These are phyloP conservation scores for Drosophila diplacantha DNA, from an alignment of 2,888 invertebrate species.

Conservation along the genomic window DNA sequence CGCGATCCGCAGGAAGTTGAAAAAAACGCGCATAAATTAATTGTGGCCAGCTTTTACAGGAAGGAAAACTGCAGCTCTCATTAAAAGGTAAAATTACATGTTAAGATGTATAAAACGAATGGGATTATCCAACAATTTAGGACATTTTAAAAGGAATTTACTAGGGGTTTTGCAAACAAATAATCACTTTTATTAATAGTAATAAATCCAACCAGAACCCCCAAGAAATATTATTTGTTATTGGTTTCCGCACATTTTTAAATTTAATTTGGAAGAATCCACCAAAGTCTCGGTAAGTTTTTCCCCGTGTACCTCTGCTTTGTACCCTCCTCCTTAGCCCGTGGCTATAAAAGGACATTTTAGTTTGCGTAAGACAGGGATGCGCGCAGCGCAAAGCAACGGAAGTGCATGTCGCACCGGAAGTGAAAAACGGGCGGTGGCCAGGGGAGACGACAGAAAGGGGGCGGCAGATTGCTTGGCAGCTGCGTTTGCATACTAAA, in stretches of 20 bases:
- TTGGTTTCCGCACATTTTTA: neutral
- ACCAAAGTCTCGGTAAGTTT: neutral
- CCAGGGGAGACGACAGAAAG: neutral
- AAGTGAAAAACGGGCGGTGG: conserved; percentile 38
- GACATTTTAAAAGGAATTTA: too few species aligned
- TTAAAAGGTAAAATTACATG: neutral
- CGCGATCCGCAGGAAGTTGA: too few species aligned
- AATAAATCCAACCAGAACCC: neutral
- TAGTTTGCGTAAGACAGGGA: conserved; percentile 40
- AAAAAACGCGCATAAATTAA: conserved; percentile 66
- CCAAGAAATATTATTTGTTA: neutral
- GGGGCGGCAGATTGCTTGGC: conserved; percentile 14
- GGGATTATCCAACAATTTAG: too few species aligned
- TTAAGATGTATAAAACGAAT: neutral
- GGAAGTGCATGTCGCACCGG: conserved; percentile 70
- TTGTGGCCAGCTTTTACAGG: conserved; percentile 50
- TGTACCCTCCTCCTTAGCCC: conserved; percentile 22
- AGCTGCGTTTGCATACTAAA: conserved; percentile 64
- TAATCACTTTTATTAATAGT: neutral
- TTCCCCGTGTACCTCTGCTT: conserved; percentile 27
- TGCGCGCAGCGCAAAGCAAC: conserved; percentile 55
- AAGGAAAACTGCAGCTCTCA: conserved; percentile 23
- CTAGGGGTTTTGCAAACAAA: neutral
- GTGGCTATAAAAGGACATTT: conserved; percentile 50
- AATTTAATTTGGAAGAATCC: too few species aligned